Evolutionary conservation across 2,888 invertebrate species (phyloP).

Genomic region (Hanleya hanleyi): DNA sequence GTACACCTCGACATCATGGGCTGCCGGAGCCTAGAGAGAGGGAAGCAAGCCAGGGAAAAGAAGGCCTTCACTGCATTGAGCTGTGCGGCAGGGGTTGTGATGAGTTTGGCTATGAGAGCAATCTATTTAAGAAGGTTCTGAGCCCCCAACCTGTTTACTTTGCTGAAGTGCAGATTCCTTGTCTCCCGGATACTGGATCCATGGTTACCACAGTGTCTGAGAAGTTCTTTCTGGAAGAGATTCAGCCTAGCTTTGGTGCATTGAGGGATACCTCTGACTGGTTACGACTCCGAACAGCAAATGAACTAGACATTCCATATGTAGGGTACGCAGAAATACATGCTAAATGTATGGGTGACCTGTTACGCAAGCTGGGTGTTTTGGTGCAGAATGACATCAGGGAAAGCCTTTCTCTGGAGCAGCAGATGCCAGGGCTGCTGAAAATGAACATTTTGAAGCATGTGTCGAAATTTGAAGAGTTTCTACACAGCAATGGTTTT

Average conservation of each 20-base stretch:
- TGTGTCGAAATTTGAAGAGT: conserved; percentile 19
- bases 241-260: background rate
- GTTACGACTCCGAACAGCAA: conserved; percentile 13
- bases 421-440: no score
- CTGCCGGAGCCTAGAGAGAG: no score
- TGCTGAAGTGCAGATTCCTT: conserved; percentile 8
- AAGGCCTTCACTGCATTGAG: no score
- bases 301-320: conserved; percentile 24
- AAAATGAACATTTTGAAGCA: no score
- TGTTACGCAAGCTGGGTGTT: conserved; percentile 12
- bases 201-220: conserved; percentile 16
- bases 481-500: conserved; percentile 10
- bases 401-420: conserved; percentile 9
- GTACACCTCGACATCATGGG: background rate
- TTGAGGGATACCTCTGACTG: background rate
- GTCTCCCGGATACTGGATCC: conserved; percentile 26
- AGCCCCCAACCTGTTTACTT: conserved; percentile 15
- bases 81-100: no score
- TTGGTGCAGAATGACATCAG: background rate
- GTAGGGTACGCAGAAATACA: conserved; percentile 30
- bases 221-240: conserved; percentile 9
- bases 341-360: conserved; percentile 10
- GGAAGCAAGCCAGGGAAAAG: no score
- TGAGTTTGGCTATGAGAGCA: background rate
- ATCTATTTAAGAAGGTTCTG: background rate